Percentiles rank a stretch among this genome's conserved stretches.
Conservation (phyloP, 1,140 invertebrate genomes). For the Anoplolepis gracilipes region DNA sequence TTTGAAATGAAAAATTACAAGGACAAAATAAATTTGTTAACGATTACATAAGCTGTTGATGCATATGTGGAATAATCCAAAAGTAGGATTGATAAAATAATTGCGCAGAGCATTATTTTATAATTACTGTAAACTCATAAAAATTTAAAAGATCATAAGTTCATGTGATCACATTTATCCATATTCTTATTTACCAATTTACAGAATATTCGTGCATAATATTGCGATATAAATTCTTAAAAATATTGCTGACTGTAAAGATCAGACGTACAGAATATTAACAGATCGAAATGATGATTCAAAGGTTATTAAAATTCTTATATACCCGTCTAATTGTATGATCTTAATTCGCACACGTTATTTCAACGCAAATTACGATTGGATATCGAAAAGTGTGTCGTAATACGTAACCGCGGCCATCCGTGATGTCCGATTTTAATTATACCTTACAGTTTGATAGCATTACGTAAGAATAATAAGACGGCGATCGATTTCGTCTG, state of each 20-base stretch:
- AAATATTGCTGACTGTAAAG: background rate
- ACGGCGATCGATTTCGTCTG: constrained; percentile 54
- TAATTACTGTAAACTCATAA: too few species aligned
- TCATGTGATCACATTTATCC: background rate
- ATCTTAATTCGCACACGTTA: constrained; percentile 26
- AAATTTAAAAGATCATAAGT: too few species aligned
- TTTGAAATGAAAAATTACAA: background rate
- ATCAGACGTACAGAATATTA: constrained; percentile 15
- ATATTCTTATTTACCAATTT: background rate
- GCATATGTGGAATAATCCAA: background rate
- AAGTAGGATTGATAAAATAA: background rate
- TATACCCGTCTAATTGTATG: constrained; percentile 4
- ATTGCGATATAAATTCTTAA: background rate
- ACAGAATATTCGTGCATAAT: background rate
- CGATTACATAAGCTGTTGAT: background rate
- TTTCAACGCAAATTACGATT: constrained; percentile 9
- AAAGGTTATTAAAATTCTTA: background rate
- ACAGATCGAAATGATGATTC: constrained; percentile 23
- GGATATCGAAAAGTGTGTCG: constrained; percentile 46
- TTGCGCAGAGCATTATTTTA: background rate
- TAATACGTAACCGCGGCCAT: constrained; percentile 21
- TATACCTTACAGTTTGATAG: constrained; percentile 1
- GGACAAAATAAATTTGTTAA: background rate
- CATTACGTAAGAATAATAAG: constrained; percentile 64
- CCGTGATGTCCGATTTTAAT: constrained; percentile 64